phyloP scores from a whole-genome alignment of 2,797 vertebrate species.

The Garrulus glandarius region DNA sequence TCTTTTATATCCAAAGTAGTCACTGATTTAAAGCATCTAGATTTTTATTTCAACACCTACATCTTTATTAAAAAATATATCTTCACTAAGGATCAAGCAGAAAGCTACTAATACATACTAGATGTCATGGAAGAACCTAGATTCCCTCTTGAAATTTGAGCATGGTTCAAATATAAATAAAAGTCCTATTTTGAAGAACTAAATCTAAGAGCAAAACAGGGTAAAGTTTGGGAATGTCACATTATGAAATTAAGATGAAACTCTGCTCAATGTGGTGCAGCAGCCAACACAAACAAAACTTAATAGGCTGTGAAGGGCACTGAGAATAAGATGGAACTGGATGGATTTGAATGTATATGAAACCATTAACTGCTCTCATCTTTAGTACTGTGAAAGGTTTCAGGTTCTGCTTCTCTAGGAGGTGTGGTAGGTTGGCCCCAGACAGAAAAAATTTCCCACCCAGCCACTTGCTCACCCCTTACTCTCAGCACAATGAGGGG shows the following conservation, averaged over 20 bases:
- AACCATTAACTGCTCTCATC: not conserved
- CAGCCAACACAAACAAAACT: not conserved
- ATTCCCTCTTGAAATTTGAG: not conserved
- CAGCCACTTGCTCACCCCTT: not conserved
- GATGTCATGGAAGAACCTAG: not conserved
- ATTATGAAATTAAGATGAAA: not conserved
- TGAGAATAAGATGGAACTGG: not conserved
- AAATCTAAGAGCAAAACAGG: not conserved
- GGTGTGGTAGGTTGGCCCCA: not conserved
- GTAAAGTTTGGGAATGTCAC: not conserved
- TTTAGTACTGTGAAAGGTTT: not conserved
- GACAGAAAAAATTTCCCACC: not conserved
- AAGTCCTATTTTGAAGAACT: not conserved
- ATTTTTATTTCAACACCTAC: not conserved
- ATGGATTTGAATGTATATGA: not conserved
- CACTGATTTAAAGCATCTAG: not conserved
- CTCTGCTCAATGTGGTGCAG: not conserved
- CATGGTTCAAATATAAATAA: not conserved
- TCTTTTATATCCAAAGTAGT: not conserved
- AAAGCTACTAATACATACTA: not conserved
- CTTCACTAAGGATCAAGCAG: not conserved
- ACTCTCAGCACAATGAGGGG: fast-evolving
- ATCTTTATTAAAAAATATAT: not conserved
- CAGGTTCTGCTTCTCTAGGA: not conserved
- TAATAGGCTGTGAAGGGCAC: not conserved